A percentile compares a stretch with the other conserved stretches of the same genome.
Conservation (phyloP, 2,797 vertebrate species). For the Neosilurus hyrtlii region DNA sequence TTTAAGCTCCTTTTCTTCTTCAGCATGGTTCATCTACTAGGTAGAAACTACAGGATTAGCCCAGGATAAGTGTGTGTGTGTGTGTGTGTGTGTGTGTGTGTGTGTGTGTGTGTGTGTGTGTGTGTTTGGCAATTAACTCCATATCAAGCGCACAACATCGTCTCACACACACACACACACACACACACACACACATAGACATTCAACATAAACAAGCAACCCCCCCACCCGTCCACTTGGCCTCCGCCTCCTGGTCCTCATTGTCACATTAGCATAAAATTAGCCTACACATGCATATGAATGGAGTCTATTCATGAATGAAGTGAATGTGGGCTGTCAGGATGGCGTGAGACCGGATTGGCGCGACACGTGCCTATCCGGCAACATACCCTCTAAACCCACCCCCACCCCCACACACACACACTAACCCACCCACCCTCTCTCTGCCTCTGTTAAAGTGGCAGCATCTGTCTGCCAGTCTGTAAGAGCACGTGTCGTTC, state of each 20-base stretch:
- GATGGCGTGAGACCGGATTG: constrained; percentile 54
- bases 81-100: constrained; percentile 9
- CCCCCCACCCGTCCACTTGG: constrained; percentile 52
- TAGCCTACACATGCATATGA: constrained; percentile 70
- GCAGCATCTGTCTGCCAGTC: constrained; percentile 62
- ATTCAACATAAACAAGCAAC: constrained; percentile 48
- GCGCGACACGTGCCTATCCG: constrained; percentile 60
- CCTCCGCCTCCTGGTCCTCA: constrained; percentile 23
- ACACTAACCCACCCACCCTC: not conserved
- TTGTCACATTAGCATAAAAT: constrained; percentile 70
- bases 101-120: constrained; percentile 11
- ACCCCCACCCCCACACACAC: too few species aligned
- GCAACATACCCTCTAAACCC: not conserved
- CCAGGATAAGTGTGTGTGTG: constrained; percentile 33
- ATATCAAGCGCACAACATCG: not conserved
- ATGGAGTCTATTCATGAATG: constrained; percentile 70
- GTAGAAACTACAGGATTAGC: not conserved
- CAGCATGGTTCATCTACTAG: constrained; percentile 9
- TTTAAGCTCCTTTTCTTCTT: not conserved
- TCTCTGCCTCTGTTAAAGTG: constrained; percentile 60
- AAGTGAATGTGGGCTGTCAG: constrained; percentile 59
- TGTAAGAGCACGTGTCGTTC: constrained; percentile 58
- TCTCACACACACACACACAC: not conserved
- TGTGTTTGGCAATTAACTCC: constrained; percentile 7
- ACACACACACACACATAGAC: constrained; percentile 17